A percentile compares a stretch with the other conserved stretches of the same genome.
phyloP scores from a whole-genome alignment of 1,140 invertebrate genomes.

The Condylostylus longicornis region DNA sequence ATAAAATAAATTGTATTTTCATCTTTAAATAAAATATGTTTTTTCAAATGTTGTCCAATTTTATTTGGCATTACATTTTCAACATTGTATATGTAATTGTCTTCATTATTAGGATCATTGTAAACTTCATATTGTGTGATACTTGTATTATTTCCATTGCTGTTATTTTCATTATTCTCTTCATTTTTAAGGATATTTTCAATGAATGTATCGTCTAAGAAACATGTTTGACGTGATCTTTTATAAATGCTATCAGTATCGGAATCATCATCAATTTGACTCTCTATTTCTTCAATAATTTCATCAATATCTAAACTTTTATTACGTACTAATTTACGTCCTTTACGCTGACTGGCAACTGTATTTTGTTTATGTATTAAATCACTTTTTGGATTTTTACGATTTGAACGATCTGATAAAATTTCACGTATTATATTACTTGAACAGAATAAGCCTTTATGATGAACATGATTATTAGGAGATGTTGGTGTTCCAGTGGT shows the following conservation, averaged over 20 bases:
- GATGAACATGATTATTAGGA: slow-evolving; percentile 17
- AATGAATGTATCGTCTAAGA: slow-evolving; percentile 28
- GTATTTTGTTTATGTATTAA: neutral
- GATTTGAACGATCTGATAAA: slow-evolving; percentile 16
- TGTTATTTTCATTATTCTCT: neutral
- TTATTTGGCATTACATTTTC: neutral
- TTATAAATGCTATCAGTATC: neutral
- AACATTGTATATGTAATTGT: too few relatives aligned
- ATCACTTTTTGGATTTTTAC: neutral
- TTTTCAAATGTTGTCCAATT: slow-evolving; percentile 1
- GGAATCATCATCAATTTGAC: slow-evolving; percentile 9
- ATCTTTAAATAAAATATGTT: slow-evolving; percentile 29
- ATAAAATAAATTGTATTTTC: slow-evolving; percentile 28
- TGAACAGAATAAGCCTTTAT: slow-evolving; percentile 26
- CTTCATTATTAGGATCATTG: neutral
- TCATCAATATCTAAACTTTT: slow-evolving; percentile 28
- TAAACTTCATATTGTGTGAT: too few relatives aligned
- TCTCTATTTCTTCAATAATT: slow-evolving; percentile 21
- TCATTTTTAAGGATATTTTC: slow-evolving; percentile 18
- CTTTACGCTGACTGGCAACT: slow-evolving; percentile 7
- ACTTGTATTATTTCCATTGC: neutral
- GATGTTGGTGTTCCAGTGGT: slow-evolving; percentile 9
- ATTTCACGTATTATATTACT: slow-evolving; percentile 27
- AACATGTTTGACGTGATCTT: slow-evolving; percentile 9
- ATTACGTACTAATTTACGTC: slow-evolving; percentile 21